phyloP scores from a whole-genome alignment of 2,888 invertebrate genomes.

The Carabus problematicus region DNA sequence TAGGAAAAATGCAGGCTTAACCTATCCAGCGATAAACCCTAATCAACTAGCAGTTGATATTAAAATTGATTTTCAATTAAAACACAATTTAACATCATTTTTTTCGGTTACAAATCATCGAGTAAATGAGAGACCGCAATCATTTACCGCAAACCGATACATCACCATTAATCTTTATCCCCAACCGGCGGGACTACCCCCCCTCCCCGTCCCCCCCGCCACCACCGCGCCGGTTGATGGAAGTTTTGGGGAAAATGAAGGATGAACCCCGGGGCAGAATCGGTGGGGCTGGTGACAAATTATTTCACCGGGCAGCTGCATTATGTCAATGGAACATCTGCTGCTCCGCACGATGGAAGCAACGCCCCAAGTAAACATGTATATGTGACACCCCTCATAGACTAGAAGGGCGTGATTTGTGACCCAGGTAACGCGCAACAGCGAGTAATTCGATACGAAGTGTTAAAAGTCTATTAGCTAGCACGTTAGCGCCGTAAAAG shows the following conservation, averaged over 20 bases:
- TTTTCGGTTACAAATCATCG: conserved; percentile 21
- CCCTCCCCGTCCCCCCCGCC: not conserved
- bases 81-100: not conserved
- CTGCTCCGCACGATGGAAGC: conserved; percentile 12
- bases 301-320: conserved; percentile 35
- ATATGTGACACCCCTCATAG: too few species aligned
- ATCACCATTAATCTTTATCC: conserved; percentile 28
- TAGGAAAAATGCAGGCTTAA: too few species aligned
- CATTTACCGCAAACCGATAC: conserved; percentile 16
- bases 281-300: conserved; percentile 36
- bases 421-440: conserved; percentile 2
- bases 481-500: not conserved
- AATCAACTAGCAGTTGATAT: too few species aligned
- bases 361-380: too few species aligned
- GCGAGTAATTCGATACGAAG: conserved; percentile 25
- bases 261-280: not conserved
- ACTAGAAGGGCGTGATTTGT: conserved; percentile 32
- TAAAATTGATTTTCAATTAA: not conserved
- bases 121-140: conserved; percentile 12
- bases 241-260: too few species aligned
- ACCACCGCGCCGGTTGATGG: not conserved
- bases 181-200: not conserved
- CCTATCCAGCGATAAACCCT: too few species aligned
- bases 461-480: conserved; percentile 28
- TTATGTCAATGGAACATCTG: conserved; percentile 33